Evolutionary conservation across 53 echinoderm and acorn worm genomes (phyloP).

Genomic region (Paracentrotus lividus): DNA sequence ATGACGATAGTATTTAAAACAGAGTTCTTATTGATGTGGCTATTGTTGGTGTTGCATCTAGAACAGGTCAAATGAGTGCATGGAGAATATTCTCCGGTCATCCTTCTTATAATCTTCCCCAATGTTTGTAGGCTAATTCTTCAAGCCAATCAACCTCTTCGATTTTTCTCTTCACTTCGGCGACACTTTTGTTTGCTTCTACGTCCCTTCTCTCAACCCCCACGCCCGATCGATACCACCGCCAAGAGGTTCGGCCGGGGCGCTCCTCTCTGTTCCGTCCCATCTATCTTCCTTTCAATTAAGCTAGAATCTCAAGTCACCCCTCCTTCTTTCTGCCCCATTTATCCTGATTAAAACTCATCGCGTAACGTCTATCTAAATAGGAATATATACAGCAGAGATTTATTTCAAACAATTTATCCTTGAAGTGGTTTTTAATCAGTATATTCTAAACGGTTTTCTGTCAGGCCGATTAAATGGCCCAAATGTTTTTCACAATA

Average conservation of each 20-base stretch:
- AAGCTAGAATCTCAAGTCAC: slow-evolving; percentile 27
- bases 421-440: slow-evolving; percentile 41
- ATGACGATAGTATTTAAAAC: too few species aligned
- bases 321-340: not conserved
- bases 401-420: slow-evolving; percentile 32
- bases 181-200: slow-evolving; percentile 62
- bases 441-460: not conserved
- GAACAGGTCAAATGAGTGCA: slow-evolving; percentile 1
- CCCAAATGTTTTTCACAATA: not conserved
- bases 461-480: not conserved
- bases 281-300: slow-evolving; percentile 60
- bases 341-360: slow-evolving; percentile 48
- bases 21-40: too few species aligned
- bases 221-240: slow-evolving; percentile 30
- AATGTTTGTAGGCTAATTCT: slow-evolving; percentile 58
- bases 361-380: slow-evolving; percentile 37
- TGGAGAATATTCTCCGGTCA: not conserved
- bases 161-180: slow-evolving; percentile 58
- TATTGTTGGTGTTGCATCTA: not conserved
- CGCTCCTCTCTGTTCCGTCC: slow-evolving; percentile 20
- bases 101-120: slow-evolving; percentile 39
- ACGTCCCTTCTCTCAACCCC: slow-evolving; percentile 29
- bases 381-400: slow-evolving; percentile 10
- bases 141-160: slow-evolving; percentile 60
- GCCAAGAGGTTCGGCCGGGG: slow-evolving; percentile 47